These are phyloP conservation scores for Orussus abietinus DNA, from an alignment of 1,140 invertebrate species.

Conservation along the genomic window DNA sequence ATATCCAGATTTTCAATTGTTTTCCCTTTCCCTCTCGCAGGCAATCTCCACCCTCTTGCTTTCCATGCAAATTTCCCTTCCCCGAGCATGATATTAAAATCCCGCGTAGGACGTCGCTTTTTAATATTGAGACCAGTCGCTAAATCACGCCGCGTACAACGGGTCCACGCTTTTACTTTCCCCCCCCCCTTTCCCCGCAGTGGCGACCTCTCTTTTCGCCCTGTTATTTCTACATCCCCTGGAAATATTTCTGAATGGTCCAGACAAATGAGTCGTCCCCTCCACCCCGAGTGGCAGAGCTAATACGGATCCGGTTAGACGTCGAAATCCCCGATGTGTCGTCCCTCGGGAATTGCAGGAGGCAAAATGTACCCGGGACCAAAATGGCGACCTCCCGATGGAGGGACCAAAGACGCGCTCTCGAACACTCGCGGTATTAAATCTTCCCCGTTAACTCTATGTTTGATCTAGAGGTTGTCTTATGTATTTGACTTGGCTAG, in stretches of 20 bases:
- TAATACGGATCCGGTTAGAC: neutral
- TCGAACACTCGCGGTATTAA: too few species aligned
- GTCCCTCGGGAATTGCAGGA: too few species aligned
- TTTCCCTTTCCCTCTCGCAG: neutral
- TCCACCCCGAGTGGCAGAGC: neutral
- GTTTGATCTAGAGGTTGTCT: too few species aligned
- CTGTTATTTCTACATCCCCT: conserved; percentile 11
- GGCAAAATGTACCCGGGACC: too few species aligned
- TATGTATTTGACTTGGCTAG: too few species aligned
- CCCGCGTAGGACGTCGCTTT: conserved; percentile 25
- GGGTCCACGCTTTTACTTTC: conserved; percentile 1
- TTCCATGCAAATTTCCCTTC: conserved; percentile 18
- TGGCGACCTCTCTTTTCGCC: conserved; percentile 7
- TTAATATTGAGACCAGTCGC: conserved; percentile 37
- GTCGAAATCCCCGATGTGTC: conserved; percentile 1
- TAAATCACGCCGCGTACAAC: conserved; percentile 19
- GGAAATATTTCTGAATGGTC: conserved; percentile 15
- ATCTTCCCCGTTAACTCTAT: too few species aligned
- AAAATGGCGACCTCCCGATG: too few species aligned
- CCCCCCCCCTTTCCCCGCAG: conserved; percentile 10
- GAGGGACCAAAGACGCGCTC: too few species aligned
- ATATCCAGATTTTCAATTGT: conserved; percentile 10
- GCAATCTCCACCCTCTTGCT: conserved; percentile 2
- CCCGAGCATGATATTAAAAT: conserved; percentile 31
- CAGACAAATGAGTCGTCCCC: too few species aligned